These are phyloP conservation scores for Pangasianodon hypophthalmus DNA, from an alignment of 2,113 vertebrate species.

Conservation along the genomic window DNA sequence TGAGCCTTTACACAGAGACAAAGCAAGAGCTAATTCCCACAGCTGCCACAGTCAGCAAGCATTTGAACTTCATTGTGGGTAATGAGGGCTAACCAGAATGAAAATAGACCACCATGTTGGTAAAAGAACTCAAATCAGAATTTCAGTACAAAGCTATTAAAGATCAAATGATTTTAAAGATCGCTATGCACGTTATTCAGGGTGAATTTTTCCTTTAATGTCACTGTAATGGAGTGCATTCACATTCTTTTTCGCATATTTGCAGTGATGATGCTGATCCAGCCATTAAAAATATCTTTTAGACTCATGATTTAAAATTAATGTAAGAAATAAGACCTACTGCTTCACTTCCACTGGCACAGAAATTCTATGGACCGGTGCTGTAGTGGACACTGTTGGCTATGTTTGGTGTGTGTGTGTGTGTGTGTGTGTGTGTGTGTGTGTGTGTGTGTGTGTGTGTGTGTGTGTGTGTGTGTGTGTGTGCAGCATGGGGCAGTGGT, in stretches of 20 bases:
- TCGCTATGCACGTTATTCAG: not conserved
- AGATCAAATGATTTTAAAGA: too few species aligned
- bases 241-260: not conserved
- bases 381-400: not conserved
- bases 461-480: not conserved
- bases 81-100: too few species aligned
- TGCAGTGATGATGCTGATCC: not conserved
- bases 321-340: not conserved
- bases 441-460: not conserved
- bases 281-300: not conserved
- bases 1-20: too few species aligned
- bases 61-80: not conserved
- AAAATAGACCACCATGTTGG: not conserved
- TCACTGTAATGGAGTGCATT: not conserved
- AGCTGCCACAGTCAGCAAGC: not conserved
- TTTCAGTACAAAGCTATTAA: not conserved
- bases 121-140: not conserved
- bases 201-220: not conserved
- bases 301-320: not conserved
- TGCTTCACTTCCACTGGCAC: not conserved
- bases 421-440: not conserved
- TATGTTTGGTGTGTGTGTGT: not conserved
- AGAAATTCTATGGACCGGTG: not conserved
- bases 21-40: too few species aligned
- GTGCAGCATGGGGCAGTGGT: slow-evolving; percentile 71